These are phyloP conservation scores for Lepeophtheirus nordmannii DNA, from an alignment of 2,888 invertebrate species.

Conservation along the genomic window DNA sequence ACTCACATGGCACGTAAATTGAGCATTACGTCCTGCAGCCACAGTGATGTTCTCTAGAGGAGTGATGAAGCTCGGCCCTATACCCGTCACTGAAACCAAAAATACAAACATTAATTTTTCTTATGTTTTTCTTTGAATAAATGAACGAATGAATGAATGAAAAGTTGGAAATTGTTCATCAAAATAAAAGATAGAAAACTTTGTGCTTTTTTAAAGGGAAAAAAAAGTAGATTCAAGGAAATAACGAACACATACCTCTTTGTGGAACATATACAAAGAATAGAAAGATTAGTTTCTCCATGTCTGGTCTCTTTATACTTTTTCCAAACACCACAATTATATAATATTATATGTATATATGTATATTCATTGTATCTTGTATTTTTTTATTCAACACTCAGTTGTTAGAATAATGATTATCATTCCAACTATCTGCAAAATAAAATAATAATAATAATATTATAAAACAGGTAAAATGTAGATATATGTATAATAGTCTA, in stretches of 20 bases:
- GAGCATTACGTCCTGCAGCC: constrained; percentile 62
- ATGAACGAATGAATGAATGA: background rate
- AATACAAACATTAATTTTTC: background rate
- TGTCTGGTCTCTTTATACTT: background rate
- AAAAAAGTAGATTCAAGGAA: background rate
- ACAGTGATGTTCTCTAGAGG: constrained; percentile 68
- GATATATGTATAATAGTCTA: no score
- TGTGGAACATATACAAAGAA: constrained; percentile 2
- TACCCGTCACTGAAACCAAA: constrained; percentile 10
- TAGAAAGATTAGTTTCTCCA: constrained; percentile 5
- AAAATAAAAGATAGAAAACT: background rate
- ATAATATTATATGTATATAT: no score
- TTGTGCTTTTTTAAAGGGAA: background rate
- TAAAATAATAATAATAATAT: no score
- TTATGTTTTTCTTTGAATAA: background rate
- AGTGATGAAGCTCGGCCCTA: constrained; percentile 54
- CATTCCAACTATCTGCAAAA: no score
- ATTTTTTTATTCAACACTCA: no score
- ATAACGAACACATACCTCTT: background rate
- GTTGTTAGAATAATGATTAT: no score
- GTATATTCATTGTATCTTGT: no score
- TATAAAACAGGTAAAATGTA: no score
- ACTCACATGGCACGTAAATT: constrained; percentile 67
- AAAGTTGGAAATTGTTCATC: background rate
- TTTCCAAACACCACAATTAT: background rate